These are phyloP conservation scores for Alexandromys fortis DNA, from an alignment of 2,113 vertebrate species.

Conservation along the genomic window DNA sequence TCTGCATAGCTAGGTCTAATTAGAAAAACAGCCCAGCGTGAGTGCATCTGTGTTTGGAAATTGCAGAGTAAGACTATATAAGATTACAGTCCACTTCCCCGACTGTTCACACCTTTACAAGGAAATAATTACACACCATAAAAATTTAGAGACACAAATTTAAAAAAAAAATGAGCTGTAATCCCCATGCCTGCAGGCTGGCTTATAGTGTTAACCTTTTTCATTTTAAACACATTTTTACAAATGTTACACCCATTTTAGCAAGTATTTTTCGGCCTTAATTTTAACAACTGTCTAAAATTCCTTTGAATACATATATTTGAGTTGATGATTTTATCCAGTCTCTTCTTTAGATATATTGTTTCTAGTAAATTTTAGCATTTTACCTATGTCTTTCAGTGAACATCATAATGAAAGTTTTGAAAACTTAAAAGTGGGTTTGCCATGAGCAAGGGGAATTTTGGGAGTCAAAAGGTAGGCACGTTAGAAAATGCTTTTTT, in stretches of 20 bases:
- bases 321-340: background rate
- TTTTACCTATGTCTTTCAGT: background rate
- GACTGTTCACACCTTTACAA: background rate
- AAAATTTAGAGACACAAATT: background rate
- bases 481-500: background rate
- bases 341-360: background rate
- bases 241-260: background rate
- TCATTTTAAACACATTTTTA: background rate
- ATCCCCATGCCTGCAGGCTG: background rate
- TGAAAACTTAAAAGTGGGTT: background rate
- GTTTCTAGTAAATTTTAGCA: background rate
- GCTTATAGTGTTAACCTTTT: background rate
- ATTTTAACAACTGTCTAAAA: background rate
- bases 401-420: background rate
- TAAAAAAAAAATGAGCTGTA: background rate
- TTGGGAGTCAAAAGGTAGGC: background rate
- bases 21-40: constrained; percentile 40
- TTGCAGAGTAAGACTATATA: background rate
- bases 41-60: background rate
- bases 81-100: background rate
- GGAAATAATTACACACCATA: background rate
- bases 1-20: constrained; percentile 97
- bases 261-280: background rate
- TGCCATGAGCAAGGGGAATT: background rate
- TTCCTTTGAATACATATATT: background rate